phyloP scores from a whole-genome alignment of 2,113 vertebrate species.

The Orycteropus afer region DNA sequence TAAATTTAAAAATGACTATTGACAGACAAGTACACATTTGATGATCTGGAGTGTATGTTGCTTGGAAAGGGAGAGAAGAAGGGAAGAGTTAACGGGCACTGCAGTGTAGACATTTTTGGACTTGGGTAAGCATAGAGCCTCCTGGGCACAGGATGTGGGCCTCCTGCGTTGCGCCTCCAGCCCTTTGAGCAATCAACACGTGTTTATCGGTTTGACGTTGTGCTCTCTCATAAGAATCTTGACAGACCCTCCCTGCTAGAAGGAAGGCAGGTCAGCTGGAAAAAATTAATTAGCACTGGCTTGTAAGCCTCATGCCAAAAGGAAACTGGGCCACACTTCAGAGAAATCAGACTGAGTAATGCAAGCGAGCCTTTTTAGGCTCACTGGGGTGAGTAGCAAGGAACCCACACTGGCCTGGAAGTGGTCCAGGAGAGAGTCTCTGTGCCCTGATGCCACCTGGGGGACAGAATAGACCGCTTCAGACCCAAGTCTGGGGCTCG shows the following conservation, averaged over 20 bases:
- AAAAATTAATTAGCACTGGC: slow-evolving; percentile 35
- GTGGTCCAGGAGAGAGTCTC: neutral
- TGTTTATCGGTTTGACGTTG: slow-evolving; percentile 15
- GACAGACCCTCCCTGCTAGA: neutral
- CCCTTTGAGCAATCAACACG: neutral
- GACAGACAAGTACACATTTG: neutral
- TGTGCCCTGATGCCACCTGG: neutral
- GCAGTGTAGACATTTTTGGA: neutral
- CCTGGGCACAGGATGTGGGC: neutral
- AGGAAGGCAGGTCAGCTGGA: slow-evolving; percentile 18
- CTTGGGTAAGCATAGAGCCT: neutral
- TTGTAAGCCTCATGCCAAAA: neutral
- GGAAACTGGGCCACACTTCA: neutral
- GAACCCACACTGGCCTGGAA: neutral
- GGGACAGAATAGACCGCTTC: neutral
- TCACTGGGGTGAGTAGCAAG: neutral
- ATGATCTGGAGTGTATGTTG: slow-evolving; percentile 12
- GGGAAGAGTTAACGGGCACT: neutral
- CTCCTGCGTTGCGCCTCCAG: neutral
- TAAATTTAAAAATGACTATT: slow-evolving; percentile 40
- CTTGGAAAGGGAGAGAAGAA: neutral
- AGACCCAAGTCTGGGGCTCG: neutral
- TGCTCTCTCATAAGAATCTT: slow-evolving; percentile 11
- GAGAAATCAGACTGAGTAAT: neutral
- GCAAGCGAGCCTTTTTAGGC: neutral